Evolutionary conservation across 2,113 vertebrate genomes (phyloP).

Genomic region (Plecotus auritus): DNA sequence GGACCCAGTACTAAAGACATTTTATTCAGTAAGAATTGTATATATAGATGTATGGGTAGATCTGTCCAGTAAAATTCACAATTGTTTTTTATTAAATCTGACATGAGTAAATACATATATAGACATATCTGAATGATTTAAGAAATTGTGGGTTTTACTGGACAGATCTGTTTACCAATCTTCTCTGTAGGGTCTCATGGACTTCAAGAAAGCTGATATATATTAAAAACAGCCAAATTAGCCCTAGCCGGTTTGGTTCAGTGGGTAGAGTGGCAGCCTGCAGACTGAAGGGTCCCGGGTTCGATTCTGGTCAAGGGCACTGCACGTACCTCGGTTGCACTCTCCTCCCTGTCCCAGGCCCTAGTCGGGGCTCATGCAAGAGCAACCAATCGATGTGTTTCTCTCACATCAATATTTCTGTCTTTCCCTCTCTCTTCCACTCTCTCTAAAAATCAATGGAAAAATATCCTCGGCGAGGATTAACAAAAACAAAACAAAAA

Average conservation of each 20-base stretch:
- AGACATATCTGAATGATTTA: background rate
- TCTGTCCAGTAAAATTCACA: background rate
- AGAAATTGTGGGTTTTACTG: slow-evolving; percentile 29
- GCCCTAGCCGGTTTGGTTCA: no score
- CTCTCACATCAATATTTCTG: no score
- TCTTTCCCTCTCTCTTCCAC: no score
- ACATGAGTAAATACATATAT: background rate
- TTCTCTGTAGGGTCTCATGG: background rate
- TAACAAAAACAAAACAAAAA: background rate
- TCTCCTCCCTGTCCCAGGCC: no score
- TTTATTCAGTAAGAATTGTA: slow-evolving; percentile 36
- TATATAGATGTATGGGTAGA: background rate
- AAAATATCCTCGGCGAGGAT: no score
- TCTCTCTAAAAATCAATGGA: no score
- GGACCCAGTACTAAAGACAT: background rate
- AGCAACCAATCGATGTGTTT: no score
- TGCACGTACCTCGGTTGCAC: no score
- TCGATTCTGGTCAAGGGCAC: no score
- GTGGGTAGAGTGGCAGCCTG: no score
- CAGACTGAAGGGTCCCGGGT: no score
- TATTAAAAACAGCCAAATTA: background rate
- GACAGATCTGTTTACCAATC: background rate
- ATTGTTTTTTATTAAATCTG: slow-evolving; percentile 14
- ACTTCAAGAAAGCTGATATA: slow-evolving; percentile 12
- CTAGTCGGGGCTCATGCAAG: no score